Evolutionary conservation across 1,140 invertebrate genomes (phyloP), one percentile per base, ranked within the genome.

Genomic region (Tetraneura akinire): DNA sequence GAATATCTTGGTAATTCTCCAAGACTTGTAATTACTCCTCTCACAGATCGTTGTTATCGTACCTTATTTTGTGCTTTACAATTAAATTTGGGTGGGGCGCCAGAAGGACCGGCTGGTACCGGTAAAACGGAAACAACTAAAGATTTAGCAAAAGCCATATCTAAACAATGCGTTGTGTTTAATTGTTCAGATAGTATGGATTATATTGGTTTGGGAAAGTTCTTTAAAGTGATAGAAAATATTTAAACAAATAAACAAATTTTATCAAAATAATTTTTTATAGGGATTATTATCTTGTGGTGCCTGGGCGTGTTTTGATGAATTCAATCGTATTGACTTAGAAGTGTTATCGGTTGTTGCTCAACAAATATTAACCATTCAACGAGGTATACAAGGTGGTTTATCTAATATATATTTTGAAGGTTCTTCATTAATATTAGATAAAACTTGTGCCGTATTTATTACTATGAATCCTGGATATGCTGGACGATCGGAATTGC

Each of bases 171-270:
- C 0, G 96, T 96, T 83, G 95, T 97, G 0, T 97, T 97, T 86
- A 97, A 97, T 85, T 97, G 96, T 86, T 97, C 95, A 0, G 95
- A 97, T 85, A 95, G 96, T 88, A 96, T 97, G 95, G 95, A 97
- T 86, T 97, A 96, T 86, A 94, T 93, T 83, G 87, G 87, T 82
- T 81, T 23, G 53, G 23, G 80, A 49, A 62, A 45, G 26, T 68
- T 81, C 49, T 80, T 64, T 66, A 66, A 18, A n/a, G 62, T 66
- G 21, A 0, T 16, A 10, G 3, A 26, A 1, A 23, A 16, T 5
- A 6, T 2, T 68, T 6, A 42, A 32, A 5, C 6, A 3, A 68
- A 6, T 8, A 14, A 8, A 21, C 10, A 64, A 0, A 23, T 37
- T 45, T 32, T 42, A 64, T 6, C 3, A 26, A 13, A 37, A n/a